Evolutionary conservation across 2,113 vertebrate species (phyloP).

Genomic region (Boulengeromyrus knoepffleri): DNA sequence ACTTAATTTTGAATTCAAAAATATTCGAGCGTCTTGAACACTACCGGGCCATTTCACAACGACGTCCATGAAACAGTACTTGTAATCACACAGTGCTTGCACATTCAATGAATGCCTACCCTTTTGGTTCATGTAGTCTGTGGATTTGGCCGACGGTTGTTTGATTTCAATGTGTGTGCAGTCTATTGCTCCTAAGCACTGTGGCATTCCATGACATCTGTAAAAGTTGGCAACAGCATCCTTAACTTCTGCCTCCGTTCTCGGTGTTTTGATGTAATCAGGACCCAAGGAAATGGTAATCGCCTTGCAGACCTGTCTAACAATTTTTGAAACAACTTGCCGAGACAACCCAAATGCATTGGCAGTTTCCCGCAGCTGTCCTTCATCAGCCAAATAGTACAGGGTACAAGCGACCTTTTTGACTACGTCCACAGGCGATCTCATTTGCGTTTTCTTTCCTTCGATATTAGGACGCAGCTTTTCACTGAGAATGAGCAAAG

Average conservation of each 20-base stretch:
- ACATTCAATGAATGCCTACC: constrained; percentile 14
- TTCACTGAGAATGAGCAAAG: not conserved
- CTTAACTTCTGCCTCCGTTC: not conserved
- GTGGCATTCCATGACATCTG: not conserved
- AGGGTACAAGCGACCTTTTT: constrained; percentile 30
- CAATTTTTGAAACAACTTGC: constrained; percentile 20
- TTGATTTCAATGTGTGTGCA: constrained; percentile 19
- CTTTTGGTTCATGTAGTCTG: constrained; percentile 26
- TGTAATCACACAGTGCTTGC: constrained; percentile 30
- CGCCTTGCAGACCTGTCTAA: constrained; percentile 21
- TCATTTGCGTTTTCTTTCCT: constrained; percentile 21
- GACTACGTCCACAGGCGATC: constrained; percentile 14
- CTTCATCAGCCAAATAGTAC: constrained; percentile 20
- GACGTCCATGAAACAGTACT: constrained; percentile 27
- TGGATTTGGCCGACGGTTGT: constrained; percentile 11
- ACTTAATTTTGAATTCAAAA: constrained; percentile 8
- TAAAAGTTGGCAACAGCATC: constrained; percentile 7
- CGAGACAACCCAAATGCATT: constrained; percentile 14
- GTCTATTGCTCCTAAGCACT: constrained; percentile 14
- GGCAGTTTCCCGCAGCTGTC: constrained; percentile 15
- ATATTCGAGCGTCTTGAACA: not conserved
- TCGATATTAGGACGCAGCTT: constrained; percentile 20
- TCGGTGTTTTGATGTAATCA: constrained; percentile 4
- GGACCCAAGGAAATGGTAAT: constrained; percentile 26
- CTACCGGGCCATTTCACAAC: constrained; percentile 29